Evolutionary conservation across 2,888 invertebrate species (phyloP).

Genomic region (Hydraecia micacea): DNA sequence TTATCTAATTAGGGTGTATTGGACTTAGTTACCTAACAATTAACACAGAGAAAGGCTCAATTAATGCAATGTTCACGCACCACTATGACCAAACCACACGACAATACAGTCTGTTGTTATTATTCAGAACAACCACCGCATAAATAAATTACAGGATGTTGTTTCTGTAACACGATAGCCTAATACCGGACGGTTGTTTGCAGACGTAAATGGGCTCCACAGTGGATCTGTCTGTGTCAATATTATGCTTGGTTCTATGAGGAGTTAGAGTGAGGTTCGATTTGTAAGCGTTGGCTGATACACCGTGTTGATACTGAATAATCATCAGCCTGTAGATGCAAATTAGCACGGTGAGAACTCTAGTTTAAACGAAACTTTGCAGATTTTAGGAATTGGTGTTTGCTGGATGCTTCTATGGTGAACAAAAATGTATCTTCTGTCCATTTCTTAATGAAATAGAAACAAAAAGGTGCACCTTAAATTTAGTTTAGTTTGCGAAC

Average conservation of each 20-base stretch:
- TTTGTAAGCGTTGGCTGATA: conserved; percentile 21
- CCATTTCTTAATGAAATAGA: too few species aligned
- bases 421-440: too few species aligned
- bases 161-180: conserved; percentile 40
- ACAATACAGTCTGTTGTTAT: conserved; percentile 17
- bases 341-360: background rate
- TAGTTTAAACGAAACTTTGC: background rate
- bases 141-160: conserved; percentile 40
- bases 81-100: conserved; percentile 16
- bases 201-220: conserved; percentile 44
- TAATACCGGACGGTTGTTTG: conserved; percentile 45
- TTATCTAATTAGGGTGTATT: background rate
- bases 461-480: too few species aligned
- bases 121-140: conserved; percentile 13
- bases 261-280: conserved; percentile 16
- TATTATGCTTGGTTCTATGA: conserved; percentile 41
- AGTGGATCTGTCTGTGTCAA: conserved; percentile 43
- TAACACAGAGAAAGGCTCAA: background rate
- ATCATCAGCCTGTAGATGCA: conserved; percentile 8
- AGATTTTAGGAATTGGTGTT: background rate
- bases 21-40: background rate
- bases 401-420: too few species aligned
- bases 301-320: background rate
- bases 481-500: too few species aligned
- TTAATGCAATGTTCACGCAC: background rate